phyloP scores from a whole-genome alignment of 2,113 vertebrate species.

The Pollachius pollachius region DNA sequence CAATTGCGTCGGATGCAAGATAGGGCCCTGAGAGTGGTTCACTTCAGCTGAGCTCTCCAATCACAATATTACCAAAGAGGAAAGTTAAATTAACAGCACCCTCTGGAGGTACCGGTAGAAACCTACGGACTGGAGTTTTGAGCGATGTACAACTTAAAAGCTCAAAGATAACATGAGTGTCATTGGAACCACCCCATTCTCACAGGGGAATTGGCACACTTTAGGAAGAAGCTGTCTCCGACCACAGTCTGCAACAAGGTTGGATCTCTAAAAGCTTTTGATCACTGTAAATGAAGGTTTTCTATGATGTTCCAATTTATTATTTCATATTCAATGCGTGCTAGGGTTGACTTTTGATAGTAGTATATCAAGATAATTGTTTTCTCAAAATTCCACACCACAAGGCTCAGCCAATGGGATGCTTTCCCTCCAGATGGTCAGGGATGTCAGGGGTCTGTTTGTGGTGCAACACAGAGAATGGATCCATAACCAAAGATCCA shows the following conservation, averaged over 20 bases:
- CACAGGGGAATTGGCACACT: constrained; percentile 22
- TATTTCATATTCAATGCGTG: background rate
- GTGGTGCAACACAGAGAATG: constrained; percentile 25
- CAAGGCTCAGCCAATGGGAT: constrained; percentile 16
- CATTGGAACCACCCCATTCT: constrained; percentile 8
- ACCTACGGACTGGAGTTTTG: constrained; percentile 12
- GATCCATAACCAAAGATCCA: constrained; percentile 35
- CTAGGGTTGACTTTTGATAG: background rate
- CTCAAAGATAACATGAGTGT: background rate
- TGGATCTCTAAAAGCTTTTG: background rate
- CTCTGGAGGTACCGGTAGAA: constrained; percentile 67
- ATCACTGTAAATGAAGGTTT: background rate
- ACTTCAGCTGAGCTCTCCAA: constrained; percentile 12
- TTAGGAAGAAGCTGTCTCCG: background rate
- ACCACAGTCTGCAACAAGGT: background rate
- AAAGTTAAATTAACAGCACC: constrained; percentile 38
- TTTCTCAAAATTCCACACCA: background rate
- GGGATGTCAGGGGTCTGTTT: constrained; percentile 31
- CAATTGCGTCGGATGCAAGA: too few species aligned
- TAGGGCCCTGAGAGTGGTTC: too few species aligned
- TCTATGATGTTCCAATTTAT: background rate
- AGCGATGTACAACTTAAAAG: background rate
- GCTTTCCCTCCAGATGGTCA: constrained; percentile 53
- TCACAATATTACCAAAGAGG: constrained; percentile 44
- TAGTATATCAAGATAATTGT: background rate